Conservation (phyloP, 1,140 invertebrate genomes). For the Trachymyrmex cornetzi region DNA sequence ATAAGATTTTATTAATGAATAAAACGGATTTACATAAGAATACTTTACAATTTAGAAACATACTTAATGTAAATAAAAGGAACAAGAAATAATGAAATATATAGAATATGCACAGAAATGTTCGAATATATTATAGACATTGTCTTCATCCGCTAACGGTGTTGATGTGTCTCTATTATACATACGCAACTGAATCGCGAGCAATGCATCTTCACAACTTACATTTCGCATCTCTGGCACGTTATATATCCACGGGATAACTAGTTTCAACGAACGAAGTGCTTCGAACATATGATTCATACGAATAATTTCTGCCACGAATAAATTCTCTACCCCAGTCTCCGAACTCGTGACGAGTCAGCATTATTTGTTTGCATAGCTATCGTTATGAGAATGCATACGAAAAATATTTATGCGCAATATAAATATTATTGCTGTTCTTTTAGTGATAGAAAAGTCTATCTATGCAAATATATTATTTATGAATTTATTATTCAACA, state of each 20-base stretch:
- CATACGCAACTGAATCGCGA: neutral
- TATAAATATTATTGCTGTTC: neutral
- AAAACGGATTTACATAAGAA: neutral
- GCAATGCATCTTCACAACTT: conserved; percentile 21
- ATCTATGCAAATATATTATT: neutral
- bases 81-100: neutral
- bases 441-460: neutral
- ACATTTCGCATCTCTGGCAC: neutral
- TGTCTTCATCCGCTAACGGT: conserved; percentile 1
- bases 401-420: neutral
- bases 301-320: conserved; percentile 22
- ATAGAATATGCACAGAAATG: neutral
- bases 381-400: neutral
- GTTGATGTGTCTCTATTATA: neutral
- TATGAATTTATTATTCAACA: neutral
- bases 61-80: neutral
- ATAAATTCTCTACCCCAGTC: conserved; percentile 21
- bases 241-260: neutral
- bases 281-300: neutral
- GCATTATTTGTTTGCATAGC: conserved; percentile 9
- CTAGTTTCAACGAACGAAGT: conserved; percentile 18
- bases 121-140: neutral
- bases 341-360: neutral
- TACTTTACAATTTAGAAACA: neutral
- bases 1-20: neutral